Conservation (phyloP, 2,797 vertebrate genomes). For the Pteronotus mesoamericanus region DNA sequence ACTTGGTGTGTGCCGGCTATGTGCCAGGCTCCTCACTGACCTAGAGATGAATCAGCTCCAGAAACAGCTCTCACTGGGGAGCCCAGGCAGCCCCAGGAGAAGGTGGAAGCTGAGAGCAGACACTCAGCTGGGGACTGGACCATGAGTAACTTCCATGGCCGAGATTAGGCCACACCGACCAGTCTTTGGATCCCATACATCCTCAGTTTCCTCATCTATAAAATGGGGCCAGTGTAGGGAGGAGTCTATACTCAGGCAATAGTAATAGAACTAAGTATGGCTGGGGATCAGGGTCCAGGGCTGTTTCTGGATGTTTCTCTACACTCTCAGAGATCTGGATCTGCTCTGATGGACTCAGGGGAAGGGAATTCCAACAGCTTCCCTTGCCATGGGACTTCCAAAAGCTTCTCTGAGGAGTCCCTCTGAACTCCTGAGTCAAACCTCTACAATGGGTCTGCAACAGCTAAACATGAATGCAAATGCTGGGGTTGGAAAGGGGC, state of each 20-base stretch:
- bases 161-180: background rate
- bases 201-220: background rate
- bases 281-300: background rate
- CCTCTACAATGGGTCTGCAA: background rate
- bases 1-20: background rate
- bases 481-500: background rate
- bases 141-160: background rate
- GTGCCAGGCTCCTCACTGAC: background rate
- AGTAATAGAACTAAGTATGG: background rate
- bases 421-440: background rate
- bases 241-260: background rate
- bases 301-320: background rate
- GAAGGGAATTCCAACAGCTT: background rate
- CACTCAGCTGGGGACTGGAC: background rate
- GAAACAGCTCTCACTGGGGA: background rate
- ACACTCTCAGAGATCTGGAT: background rate
- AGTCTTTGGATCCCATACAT: background rate
- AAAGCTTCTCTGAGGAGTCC: background rate
- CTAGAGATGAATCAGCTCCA: background rate
- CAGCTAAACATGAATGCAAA: background rate
- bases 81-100: background rate
- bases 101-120: background rate
- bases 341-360: background rate
- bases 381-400: background rate
- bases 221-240: background rate